Percentiles rank a stretch among this genome's conserved stretches.
Evolutionary conservation across 2,113 vertebrate species (phyloP).

Genomic region (Cervus canadensis): DNA sequence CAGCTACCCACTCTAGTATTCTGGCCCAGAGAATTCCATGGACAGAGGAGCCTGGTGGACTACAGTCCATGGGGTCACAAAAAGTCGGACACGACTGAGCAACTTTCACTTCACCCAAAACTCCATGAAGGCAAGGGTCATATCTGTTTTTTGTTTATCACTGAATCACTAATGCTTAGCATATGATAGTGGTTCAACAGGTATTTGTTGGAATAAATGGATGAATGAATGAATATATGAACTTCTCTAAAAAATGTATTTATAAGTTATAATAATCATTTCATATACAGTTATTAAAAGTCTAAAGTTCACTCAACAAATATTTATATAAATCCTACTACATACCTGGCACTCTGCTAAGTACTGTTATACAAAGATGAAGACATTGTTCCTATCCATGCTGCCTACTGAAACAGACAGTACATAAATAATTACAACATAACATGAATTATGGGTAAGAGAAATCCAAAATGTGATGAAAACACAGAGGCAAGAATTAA

Average conservation of each 20-base stretch:
- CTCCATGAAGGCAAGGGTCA: background rate
- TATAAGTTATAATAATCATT: background rate
- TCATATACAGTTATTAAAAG: background rate
- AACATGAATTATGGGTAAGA: background rate
- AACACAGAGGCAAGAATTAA: background rate
- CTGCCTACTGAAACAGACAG: background rate
- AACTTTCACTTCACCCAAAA: background rate
- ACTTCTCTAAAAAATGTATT: background rate
- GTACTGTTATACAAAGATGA: background rate
- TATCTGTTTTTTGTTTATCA: background rate
- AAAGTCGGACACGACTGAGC: rapidly evolving
- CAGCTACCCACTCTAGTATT: background rate
- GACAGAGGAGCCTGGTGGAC: background rate
- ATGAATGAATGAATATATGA: background rate
- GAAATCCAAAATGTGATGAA: background rate
- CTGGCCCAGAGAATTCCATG: background rate
- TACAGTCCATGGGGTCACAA: background rate
- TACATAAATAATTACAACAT: background rate
- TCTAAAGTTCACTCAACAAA: background rate
- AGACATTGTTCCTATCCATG: background rate
- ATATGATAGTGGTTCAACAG: background rate
- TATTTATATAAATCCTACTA: background rate
- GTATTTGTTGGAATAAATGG: background rate
- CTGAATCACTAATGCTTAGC: background rate
- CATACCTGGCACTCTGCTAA: background rate